phyloP scores from a whole-genome alignment of 2,797 vertebrate genomes.

The Lates japonicus region DNA sequence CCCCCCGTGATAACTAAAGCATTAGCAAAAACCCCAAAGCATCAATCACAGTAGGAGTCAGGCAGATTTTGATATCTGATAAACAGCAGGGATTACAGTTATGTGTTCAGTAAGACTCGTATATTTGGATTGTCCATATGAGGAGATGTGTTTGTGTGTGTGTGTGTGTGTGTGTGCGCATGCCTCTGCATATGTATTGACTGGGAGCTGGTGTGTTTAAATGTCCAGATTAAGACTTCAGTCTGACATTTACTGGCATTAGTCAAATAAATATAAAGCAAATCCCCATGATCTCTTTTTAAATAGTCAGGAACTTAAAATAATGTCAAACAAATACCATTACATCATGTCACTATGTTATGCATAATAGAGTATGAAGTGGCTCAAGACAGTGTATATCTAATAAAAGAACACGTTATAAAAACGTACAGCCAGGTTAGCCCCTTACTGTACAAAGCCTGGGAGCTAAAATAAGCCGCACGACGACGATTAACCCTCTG shows the following conservation, averaged over 20 bases:
- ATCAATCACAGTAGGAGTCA: slow-evolving; percentile 67
- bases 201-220: slow-evolving; percentile 56
- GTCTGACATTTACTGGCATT: slow-evolving; percentile 76
- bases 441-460: neutral
- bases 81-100: slow-evolving; percentile 69
- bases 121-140: slow-evolving; percentile 41
- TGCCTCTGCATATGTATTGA: slow-evolving; percentile 14
- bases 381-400: neutral
- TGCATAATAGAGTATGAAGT: slow-evolving; percentile 15
- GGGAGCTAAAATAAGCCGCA: neutral
- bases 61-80: slow-evolving; percentile 72
- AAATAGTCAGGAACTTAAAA: slow-evolving; percentile 63
- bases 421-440: slow-evolving; percentile 9
- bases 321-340: slow-evolving; percentile 36
- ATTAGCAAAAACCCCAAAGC: slow-evolving; percentile 64
- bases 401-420: neutral
- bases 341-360: slow-evolving; percentile 26
- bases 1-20: slow-evolving; percentile 70
- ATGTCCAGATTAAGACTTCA: slow-evolving; percentile 67
- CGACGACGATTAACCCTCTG: neutral
- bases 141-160: slow-evolving; percentile 2
- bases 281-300: slow-evolving; percentile 63
- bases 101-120: slow-evolving; percentile 49
- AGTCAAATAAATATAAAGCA: slow-evolving; percentile 60
- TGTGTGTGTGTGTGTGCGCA: neutral